Percentiles rank a stretch among this genome's conserved stretches.
Conservation (phyloP, 2,888 invertebrate genomes). For the Agriopis marginaria region DNA sequence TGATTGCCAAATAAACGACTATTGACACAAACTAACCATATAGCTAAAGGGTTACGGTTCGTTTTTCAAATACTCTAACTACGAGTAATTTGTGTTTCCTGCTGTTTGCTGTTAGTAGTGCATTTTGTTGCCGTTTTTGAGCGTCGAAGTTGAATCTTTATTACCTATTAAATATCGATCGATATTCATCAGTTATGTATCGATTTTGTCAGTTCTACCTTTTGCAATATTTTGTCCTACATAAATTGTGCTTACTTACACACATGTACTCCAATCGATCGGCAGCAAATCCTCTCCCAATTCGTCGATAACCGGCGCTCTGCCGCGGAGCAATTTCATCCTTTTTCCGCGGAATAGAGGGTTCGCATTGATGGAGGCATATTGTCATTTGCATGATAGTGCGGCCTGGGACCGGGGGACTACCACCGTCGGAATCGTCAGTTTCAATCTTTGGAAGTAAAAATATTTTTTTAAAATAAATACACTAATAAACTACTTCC, state of each 20-base stretch:
- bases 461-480: not conserved
- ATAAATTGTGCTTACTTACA: slow-evolving; percentile 12
- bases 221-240: not conserved
- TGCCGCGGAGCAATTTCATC: slow-evolving; percentile 32
- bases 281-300: slow-evolving; percentile 27
- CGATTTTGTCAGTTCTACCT: not conserved
- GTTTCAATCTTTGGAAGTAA: not conserved
- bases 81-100: too few species aligned
- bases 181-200: too few species aligned
- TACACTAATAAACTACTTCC: not conserved
- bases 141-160: too few species aligned
- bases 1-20: too few species aligned
- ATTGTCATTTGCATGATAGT: slow-evolving; percentile 61
- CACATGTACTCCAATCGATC: slow-evolving; percentile 21
- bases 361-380: slow-evolving; percentile 42
- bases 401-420: slow-evolving; percentile 38
- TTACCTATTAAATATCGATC: too few species aligned
- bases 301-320: slow-evolving; percentile 25
- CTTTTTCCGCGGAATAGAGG: slow-evolving; percentile 38
- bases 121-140: too few species aligned
- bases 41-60: too few species aligned
- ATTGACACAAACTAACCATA: too few species aligned
- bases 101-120: too few species aligned
- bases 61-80: too few species aligned
- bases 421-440: slow-evolving; percentile 6